Evolutionary conservation across 2,797 vertebrate species (phyloP).

Genomic region (Hylomyscus alleni): DNA sequence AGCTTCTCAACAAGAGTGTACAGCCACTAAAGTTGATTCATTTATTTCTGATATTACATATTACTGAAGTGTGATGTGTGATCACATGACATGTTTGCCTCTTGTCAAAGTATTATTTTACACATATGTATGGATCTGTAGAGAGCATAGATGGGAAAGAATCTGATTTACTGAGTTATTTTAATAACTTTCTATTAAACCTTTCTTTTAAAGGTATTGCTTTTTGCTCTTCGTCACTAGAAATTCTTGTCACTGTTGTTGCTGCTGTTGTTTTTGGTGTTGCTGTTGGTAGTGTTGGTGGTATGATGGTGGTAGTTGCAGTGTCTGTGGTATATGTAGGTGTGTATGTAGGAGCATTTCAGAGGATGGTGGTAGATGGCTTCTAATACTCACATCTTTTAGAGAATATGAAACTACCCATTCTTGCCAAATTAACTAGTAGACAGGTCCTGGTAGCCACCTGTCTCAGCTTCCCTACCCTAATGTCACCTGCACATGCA

Average conservation of each 20-base stretch:
- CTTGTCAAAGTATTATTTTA: conserved; percentile 26
- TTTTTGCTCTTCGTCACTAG: background rate
- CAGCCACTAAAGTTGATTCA: conserved; percentile 33
- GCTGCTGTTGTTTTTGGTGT: background rate
- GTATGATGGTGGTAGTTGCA: background rate
- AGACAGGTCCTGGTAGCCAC: background rate
- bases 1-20: conserved; percentile 7
- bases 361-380: background rate
- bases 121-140: background rate
- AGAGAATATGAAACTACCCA: background rate
- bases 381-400: background rate
- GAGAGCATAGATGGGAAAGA: background rate
- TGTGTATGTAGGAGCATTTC: background rate
- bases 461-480: background rate
- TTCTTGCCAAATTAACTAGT: background rate
- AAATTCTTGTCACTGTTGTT: background rate
- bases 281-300: background rate
- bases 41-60: conserved; percentile 11
- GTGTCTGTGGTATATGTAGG: background rate
- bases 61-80: background rate
- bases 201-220: conserved; percentile 28
- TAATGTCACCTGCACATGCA: background rate
- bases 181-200: background rate
- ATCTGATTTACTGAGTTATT: conserved; percentile 47
- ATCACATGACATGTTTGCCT: conserved; percentile 42